A percentile compares a stretch with the other conserved stretches of the same genome.
Evolutionary conservation across 2,888 invertebrate species (phyloP).

Genomic region (Lymantria monacha): DNA sequence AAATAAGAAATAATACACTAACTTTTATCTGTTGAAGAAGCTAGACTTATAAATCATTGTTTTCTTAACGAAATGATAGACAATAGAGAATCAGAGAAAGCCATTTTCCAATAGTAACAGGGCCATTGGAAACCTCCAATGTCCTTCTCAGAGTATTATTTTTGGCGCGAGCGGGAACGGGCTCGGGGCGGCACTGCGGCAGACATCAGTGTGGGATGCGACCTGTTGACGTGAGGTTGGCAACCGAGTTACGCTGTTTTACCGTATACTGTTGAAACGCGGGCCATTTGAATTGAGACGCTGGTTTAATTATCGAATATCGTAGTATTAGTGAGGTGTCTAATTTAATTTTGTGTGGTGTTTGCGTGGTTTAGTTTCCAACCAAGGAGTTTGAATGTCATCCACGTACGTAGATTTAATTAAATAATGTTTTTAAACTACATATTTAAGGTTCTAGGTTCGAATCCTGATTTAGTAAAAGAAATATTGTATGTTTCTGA

Average conservation of each 20-base stretch:
- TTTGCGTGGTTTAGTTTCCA: slow-evolving; percentile 9
- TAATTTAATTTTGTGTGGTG: slow-evolving; percentile 17
- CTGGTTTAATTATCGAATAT: slow-evolving; percentile 28
- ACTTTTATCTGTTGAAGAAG: no score
- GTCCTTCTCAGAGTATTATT: slow-evolving; percentile 75
- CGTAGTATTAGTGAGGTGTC: slow-evolving; percentile 14
- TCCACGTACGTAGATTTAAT: slow-evolving; percentile 8
- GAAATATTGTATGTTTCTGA: no score
- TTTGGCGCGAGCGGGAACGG: slow-evolving; percentile 77
- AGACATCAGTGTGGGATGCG: slow-evolving; percentile 69
- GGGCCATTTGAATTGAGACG: slow-evolving; percentile 51
- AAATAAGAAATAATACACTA: no score
- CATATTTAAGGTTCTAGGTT: no score
- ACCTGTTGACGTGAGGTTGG: slow-evolving; percentile 78
- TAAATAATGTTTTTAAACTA: background rate
- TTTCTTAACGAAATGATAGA: slow-evolving; percentile 39
- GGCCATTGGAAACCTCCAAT: slow-evolving; percentile 65
- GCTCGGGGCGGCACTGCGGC: slow-evolving; percentile 52
- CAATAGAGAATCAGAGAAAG: slow-evolving; percentile 60
- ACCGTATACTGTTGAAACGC: slow-evolving; percentile 36
- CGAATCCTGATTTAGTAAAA: no score
- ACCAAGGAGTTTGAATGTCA: slow-evolving; percentile 12
- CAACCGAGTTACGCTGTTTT: slow-evolving; percentile 42
- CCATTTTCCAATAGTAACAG: slow-evolving; percentile 73
- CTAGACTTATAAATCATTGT: slow-evolving; percentile 44